A percentile compares a stretch with the other conserved stretches of the same genome.
These are phyloP conservation scores for Cotesia vestalis DNA, from an alignment of 1,140 invertebrate species.

Conservation along the genomic window DNA sequence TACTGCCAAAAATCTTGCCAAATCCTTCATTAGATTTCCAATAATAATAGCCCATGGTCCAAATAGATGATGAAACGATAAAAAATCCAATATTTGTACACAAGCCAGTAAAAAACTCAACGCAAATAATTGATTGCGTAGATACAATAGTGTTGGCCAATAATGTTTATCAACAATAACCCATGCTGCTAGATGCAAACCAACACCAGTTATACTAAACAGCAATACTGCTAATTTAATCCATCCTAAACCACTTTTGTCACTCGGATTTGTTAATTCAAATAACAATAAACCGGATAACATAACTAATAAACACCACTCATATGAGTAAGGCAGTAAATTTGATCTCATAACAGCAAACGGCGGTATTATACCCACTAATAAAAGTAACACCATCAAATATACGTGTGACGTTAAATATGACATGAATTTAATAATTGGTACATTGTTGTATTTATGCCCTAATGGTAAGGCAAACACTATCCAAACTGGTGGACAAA, in stretches of 20 bases:
- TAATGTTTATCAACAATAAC: constrained; percentile 74
- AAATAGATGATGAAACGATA: constrained; percentile 98
- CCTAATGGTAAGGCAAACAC: constrained; percentile 94
- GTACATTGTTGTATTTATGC: constrained; percentile 94
- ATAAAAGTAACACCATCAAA: constrained; percentile 90
- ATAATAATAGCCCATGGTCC: constrained; percentile 97
- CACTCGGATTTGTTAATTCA: constrained; percentile 95
- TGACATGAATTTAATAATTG: constrained; percentile 99
- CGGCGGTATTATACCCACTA: constrained; percentile 91
- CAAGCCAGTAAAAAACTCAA: constrained; percentile 93
- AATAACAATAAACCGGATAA: constrained; percentile 94
- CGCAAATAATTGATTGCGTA: constrained; percentile 95
- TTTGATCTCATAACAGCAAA: constrained; percentile 80
- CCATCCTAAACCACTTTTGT: constrained; percentile 93
- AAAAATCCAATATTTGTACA: constrained; percentile 95
- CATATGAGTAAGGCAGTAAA: constrained; percentile 89
- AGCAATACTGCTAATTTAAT: constrained; percentile 91
- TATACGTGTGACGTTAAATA: constrained; percentile 98
- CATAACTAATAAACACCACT: constrained; percentile 96
- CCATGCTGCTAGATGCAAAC: constrained; percentile 86
- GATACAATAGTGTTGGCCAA: constrained; percentile 87
- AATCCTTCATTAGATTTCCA: constrained; percentile 88
- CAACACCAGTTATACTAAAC: constrained; percentile 92
- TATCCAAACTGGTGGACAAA: constrained; percentile 96
- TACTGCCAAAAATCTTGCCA: constrained; percentile 95